These are phyloP conservation scores for Brachypalpus laphriformis DNA, from an alignment of 2,888 invertebrate species.

Conservation along the genomic window DNA sequence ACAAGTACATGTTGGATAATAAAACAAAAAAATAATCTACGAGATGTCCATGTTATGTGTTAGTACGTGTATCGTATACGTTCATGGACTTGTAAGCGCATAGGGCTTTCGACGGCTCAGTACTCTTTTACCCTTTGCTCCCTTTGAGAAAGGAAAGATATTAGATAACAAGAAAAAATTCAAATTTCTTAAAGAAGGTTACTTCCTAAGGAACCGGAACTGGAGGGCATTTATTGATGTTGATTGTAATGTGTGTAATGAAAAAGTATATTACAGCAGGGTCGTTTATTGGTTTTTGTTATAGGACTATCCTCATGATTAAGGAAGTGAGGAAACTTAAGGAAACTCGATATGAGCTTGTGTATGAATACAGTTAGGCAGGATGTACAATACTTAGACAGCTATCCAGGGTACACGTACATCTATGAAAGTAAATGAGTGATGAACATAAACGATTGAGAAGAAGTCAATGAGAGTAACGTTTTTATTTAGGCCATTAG, in stretches of 20 bases:
- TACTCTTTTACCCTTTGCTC: background rate
- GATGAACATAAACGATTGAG: no score
- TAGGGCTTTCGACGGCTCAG: conserved; percentile 27
- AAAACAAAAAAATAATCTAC: background rate
- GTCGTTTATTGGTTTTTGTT: no score
- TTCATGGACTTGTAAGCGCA: conserved; percentile 36
- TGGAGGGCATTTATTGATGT: background rate
- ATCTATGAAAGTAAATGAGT: no score
- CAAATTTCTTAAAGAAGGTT: conserved; percentile 42
- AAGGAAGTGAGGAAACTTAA: background rate
- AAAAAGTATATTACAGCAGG: no score
- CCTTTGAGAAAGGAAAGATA: background rate
- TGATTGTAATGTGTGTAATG: background rate
- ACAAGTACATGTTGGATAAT: conserved; percentile 18
- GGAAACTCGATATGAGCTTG: background rate
- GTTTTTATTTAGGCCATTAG: no score
- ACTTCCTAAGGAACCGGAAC: conserved; percentile 25
- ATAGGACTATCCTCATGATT: no score
- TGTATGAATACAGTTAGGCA: background rate
- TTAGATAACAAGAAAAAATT: conserved; percentile 7
- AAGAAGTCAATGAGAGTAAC: no score
- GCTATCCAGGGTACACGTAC: no score
- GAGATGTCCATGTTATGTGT: conserved; percentile 5
- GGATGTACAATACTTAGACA: background rate
- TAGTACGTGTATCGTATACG: conserved; percentile 21